A percentile compares a stretch with the other conserved stretches of the same genome.
Conservation (phyloP, 2,113 vertebrate species). For the Ailuropoda melanoleuca region DNA sequence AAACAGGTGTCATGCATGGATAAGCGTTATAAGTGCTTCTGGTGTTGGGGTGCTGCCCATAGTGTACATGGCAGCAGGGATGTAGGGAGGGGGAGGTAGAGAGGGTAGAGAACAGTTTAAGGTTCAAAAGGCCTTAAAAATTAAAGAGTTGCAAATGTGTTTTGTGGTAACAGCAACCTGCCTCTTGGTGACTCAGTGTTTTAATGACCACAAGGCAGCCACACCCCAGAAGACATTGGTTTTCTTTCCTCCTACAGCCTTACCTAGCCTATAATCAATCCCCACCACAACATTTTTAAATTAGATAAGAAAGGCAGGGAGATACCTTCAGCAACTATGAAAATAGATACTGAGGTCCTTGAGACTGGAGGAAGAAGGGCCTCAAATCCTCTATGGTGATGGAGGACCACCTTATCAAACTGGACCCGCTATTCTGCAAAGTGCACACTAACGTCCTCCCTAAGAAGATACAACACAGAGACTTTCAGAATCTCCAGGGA, state of each 20-base stretch:
- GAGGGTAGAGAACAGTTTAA: background rate
- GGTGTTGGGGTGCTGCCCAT: background rate
- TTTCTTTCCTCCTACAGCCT: background rate
- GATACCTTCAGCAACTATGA: too few relatives aligned
- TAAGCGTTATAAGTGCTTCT: background rate
- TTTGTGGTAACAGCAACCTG: conserved; percentile 8
- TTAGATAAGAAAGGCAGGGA: background rate
- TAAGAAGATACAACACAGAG: background rate
- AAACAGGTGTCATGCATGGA: background rate
- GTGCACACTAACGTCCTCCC: background rate
- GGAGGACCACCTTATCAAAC: too few relatives aligned
- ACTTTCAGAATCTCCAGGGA: background rate
- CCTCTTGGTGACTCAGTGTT: background rate
- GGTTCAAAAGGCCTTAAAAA: background rate
- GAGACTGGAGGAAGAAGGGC: too few relatives aligned
- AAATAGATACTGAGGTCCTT: too few relatives aligned
- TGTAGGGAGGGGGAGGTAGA: fast-evolving
- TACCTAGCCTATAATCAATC: background rate
- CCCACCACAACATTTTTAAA: background rate
- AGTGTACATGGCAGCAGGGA: background rate
- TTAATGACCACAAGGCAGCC: background rate
- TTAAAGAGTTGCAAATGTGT: background rate
- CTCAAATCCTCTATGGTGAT: too few relatives aligned
- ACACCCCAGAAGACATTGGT: background rate
- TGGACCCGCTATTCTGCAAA: background rate